phyloP scores from a whole-genome alignment of 92 coral and sea anemone genomes.

The Meandrina meandrites region DNA sequence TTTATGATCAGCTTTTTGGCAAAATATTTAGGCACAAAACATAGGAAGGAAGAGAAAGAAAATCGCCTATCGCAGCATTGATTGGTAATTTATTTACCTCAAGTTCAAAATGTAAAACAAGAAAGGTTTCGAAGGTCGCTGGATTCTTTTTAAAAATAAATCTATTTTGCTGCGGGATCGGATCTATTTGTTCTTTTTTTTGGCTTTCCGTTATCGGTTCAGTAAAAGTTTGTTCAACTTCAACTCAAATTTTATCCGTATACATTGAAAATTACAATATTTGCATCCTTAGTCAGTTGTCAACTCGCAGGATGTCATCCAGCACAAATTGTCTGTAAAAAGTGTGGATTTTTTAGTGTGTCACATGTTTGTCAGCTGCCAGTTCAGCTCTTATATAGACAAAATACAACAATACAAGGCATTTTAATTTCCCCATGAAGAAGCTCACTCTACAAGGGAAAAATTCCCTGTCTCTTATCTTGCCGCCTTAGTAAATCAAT shows the following conservation, averaged over 20 bases:
- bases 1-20: conserved; percentile 16
- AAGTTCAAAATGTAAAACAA: neutral
- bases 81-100: conserved; percentile 12
- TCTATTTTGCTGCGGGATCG: neutral
- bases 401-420: neutral
- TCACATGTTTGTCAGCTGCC: neutral
- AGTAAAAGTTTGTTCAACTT: neutral
- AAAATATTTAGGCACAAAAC: conserved; percentile 27
- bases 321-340: neutral
- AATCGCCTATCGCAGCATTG: conserved; percentile 10
- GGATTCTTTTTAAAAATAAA: neutral
- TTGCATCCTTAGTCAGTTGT: neutral
- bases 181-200: no score
- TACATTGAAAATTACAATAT: neutral
- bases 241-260: neutral
- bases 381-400: neutral
- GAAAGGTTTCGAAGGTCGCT: neutral
- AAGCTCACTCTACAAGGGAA: neutral
- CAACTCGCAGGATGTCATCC: neutral
- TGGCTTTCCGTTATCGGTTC: no score
- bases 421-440: conserved; percentile 1
- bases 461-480: conserved; percentile 9
- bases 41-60: conserved; percentile 18
- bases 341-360: neutral
- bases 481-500: conserved; percentile 4